A percentile compares a stretch with the other conserved stretches of the same genome.
phyloP scores from a whole-genome alignment of 2,113 vertebrate genomes.

The Hydropotes inermis region DNA sequence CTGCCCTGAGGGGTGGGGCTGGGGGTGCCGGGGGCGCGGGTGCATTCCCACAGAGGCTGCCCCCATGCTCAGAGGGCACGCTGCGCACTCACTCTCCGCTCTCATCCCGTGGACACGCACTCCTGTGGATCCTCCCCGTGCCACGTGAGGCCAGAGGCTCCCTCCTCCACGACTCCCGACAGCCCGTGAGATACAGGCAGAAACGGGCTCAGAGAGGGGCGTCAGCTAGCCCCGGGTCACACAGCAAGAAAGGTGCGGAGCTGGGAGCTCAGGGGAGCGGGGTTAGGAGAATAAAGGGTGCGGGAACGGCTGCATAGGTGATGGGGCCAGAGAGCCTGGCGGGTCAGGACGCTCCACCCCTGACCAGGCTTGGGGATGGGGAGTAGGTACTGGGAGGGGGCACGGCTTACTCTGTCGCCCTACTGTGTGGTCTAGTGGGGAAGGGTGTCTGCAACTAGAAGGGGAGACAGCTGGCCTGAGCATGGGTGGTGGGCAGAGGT shows the following conservation, averaged over 20 bases:
- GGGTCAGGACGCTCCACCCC: not conserved
- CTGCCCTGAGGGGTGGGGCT: not conserved
- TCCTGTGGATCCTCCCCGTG: too few relatives aligned
- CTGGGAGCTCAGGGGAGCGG: not conserved
- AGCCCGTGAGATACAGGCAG: not conserved
- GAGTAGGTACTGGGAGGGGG: not conserved
- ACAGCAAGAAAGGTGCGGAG: not conserved
- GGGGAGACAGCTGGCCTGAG: not conserved
- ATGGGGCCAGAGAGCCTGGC: fast-evolving
- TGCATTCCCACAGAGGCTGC: not conserved
- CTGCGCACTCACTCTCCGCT: not conserved
- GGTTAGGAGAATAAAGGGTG: not conserved
- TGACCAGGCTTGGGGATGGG: not conserved
- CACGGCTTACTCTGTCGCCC: not conserved
- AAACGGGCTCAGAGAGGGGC: not conserved
- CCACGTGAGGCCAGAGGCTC: fast-evolving
- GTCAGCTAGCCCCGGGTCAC: not conserved
- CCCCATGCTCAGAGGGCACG: too few relatives aligned
- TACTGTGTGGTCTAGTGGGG: not conserved
- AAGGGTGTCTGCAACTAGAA: not conserved
- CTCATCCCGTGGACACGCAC: not conserved
- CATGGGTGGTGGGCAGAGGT: fast-evolving
- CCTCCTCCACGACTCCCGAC: not conserved
- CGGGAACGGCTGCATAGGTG: not conserved
- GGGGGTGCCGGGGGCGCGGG: fast-evolving